These are phyloP conservation scores for Sarcophaga caerulescens DNA, from an alignment of 2,888 invertebrate genomes.

Conservation along the genomic window DNA sequence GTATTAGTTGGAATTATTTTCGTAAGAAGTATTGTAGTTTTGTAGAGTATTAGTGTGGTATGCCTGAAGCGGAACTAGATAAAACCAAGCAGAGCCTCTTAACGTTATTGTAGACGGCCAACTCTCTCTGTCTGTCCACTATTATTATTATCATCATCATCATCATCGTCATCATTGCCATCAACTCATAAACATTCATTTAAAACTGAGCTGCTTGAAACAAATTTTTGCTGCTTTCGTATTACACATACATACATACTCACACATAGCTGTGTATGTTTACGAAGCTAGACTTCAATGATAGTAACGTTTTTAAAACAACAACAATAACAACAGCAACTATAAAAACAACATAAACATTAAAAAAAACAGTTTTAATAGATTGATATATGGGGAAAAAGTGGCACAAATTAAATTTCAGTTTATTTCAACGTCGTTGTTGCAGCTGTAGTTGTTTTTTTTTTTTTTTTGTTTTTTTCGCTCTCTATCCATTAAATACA, in stretches of 20 bases:
- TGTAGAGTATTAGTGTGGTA: slow-evolving; percentile 46
- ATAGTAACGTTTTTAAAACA: slow-evolving; percentile 48
- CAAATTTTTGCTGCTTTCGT: background rate
- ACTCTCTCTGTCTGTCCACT: background rate
- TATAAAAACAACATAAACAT: background rate
- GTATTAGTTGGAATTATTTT: slow-evolving; percentile 30
- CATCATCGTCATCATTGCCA: background rate
- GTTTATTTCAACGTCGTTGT: slow-evolving; percentile 48
- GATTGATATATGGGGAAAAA: slow-evolving; percentile 68
- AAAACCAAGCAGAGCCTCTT: slow-evolving; percentile 56
- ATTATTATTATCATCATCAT: background rate
- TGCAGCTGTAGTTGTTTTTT: too few species aligned
- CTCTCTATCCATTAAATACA: background rate
- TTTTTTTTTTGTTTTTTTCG: too few species aligned
- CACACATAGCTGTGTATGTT: background rate
- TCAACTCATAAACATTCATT: slow-evolving; percentile 11
- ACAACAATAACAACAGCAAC: slow-evolving; percentile 5
- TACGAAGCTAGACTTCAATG: slow-evolving; percentile 63
- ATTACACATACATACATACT: slow-evolving; percentile 3
- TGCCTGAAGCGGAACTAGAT: slow-evolving; percentile 68
- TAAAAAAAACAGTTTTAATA: slow-evolving; percentile 49
- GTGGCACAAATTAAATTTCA: slow-evolving; percentile 68
- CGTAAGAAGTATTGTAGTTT: slow-evolving; percentile 32
- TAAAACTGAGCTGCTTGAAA: background rate
- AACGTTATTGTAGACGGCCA: slow-evolving; percentile 21